These are phyloP conservation scores for Platalea minor DNA, from an alignment of 2,797 vertebrate species.

Conservation along the genomic window DNA sequence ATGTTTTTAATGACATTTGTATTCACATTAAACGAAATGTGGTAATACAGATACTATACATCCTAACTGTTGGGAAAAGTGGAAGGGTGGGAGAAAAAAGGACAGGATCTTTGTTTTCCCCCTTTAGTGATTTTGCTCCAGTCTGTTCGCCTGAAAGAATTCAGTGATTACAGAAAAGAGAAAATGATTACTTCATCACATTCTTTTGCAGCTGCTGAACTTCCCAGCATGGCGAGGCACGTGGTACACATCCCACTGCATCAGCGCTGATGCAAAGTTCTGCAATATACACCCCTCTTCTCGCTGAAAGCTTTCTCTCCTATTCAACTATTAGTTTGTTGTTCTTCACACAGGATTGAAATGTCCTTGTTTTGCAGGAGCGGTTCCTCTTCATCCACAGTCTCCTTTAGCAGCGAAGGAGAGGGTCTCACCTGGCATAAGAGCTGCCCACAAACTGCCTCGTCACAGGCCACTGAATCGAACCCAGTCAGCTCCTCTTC, in stretches of 20 bases:
- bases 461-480: constrained; percentile 94
- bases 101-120: not conserved
- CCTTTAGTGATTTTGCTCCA: not conserved
- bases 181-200: constrained; percentile 55
- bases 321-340: not conserved
- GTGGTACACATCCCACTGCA: not conserved
- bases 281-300: not conserved
- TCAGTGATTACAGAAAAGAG: constrained; percentile 8
- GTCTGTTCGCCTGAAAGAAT: constrained; percentile 11
- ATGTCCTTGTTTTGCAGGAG: constrained; percentile 74
- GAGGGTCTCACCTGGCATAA: constrained; percentile 79
- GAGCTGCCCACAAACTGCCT: constrained; percentile 88
- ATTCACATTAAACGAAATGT: not conserved
- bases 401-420: constrained; percentile 91
- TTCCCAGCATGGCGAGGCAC: not conserved
- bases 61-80: not conserved
- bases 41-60: not conserved
- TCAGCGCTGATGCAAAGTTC: not conserved
- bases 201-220: constrained; percentile 44
- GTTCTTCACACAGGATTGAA: not conserved
- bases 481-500: constrained; percentile 96
- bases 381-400: constrained; percentile 86
- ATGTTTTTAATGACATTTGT: not conserved
- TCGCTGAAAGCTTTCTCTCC: not conserved
- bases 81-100: not conserved